Evolutionary conservation across 2,888 invertebrate genomes (phyloP), one percentile per base, ranked within the genome.

Genomic region (Lasioglossum lativentre): DNA sequence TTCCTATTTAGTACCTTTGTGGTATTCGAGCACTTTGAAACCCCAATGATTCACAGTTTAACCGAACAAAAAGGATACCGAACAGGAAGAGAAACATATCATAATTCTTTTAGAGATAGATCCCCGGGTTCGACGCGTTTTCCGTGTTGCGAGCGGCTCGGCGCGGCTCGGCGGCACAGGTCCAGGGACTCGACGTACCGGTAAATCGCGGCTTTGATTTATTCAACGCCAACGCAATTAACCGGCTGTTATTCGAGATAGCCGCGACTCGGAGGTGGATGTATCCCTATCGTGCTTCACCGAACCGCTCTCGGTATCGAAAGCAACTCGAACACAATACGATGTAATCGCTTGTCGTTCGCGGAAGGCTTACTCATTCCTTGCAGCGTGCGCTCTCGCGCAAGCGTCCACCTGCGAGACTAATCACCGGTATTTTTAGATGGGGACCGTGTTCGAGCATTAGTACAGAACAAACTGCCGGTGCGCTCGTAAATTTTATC

Each of bases 341-440:
- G 52, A 30, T 42, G 27, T 42, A 27, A 52, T 42, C 81, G 76
- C 52, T 52, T 52, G 10, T 52, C 72, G 19, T 66, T 66, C 2
- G 8, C 45, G 34, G 66, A 66, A 66, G 30, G 34, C 66, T 66
- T 66, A 66, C 66, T 66, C 66, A 66, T 34, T 66, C 66, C 30
- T 34, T 34, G 34, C 66, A 34, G 19, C 66, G 34, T 6, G 34
- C 30, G 40, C 68, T 56, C 68, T 68, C 19, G 70, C 19, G 30
- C 40, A 52, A 52, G 19, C 56, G 66, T 30, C 40, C 82, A 80
- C 74, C 80, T 80, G 74, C 63, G 47, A 12, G 52, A 52, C 70
- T 70, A 75, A 71, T 45, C 70, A 80, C 80, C 70, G 75, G 59
- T 79, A 75, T 71, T 82, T 82, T 79, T 80, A 68, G 70, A 82